Evolutionary conservation across 1,140 invertebrate species (phyloP).

Genomic region (Acromyrmex charruanus): DNA sequence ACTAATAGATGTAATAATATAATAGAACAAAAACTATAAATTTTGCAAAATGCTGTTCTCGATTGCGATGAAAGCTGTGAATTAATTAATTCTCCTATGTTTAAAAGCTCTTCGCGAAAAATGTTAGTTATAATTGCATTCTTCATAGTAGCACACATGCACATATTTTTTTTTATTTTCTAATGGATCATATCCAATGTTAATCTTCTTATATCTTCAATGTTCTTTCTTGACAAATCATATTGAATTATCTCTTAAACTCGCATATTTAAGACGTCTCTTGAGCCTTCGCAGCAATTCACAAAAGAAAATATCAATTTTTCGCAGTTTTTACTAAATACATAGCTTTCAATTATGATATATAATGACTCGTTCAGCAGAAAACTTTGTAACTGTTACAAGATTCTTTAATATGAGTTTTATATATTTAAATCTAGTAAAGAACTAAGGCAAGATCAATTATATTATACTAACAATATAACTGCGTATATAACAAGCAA

Average conservation of each 20-base stretch:
- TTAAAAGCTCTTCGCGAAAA: slow-evolving; percentile 6
- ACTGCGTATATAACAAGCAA: too few relatives aligned
- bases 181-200: not conserved
- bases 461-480: too few relatives aligned
- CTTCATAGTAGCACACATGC: not conserved
- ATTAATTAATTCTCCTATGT: not conserved
- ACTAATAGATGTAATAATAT: slow-evolving; percentile 1
- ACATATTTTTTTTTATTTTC: not conserved
- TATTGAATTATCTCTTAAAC: not conserved
- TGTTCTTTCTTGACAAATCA: slow-evolving; percentile 11
- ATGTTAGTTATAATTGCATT: not conserved
- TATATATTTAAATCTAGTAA: too few relatives aligned
- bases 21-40: not conserved
- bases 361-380: not conserved
- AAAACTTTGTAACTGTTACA: too few relatives aligned
- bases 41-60: not conserved
- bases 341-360: slow-evolving; percentile 16
- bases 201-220: slow-evolving; percentile 11
- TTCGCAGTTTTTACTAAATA: not conserved
- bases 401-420: too few relatives aligned
- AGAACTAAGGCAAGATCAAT: too few relatives aligned
- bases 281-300: not conserved
- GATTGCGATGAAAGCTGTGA: not conserved
- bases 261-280: not conserved
- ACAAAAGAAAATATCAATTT: not conserved